Evolutionary conservation across 2,113 vertebrate genomes (phyloP).

Genomic region (Ammodytes marinus): DNA sequence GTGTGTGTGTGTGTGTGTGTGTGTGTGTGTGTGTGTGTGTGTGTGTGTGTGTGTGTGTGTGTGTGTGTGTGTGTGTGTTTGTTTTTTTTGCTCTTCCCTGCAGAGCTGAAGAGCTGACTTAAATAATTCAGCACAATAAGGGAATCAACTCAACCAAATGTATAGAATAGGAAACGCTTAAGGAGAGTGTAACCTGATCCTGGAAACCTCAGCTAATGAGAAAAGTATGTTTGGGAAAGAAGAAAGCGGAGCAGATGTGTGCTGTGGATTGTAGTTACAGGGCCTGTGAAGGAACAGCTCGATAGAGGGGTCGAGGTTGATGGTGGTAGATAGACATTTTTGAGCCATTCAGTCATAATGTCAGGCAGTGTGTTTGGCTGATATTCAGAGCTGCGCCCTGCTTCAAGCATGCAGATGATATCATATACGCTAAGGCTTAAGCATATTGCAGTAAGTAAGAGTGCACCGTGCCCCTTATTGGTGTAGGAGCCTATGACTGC

Average conservation of each 20-base stretch:
- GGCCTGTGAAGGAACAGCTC: not conserved
- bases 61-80: not conserved
- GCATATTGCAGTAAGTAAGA: not conserved
- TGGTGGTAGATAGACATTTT: constrained; percentile 26
- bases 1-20: no score
- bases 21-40: no score
- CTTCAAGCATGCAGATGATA: constrained; percentile 12
- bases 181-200: constrained; percentile 34
- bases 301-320: not conserved
- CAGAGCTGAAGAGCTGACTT: not conserved
- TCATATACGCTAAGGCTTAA: not conserved
- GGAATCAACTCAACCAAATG: not conserved
- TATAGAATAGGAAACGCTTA: not conserved
- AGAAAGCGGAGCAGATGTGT: constrained; percentile 15
- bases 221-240: constrained; percentile 35
- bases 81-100: not conserved
- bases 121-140: not conserved
- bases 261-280: not conserved
- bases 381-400: constrained; percentile 22
- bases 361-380: not conserved
- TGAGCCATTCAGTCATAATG: constrained; percentile 33
- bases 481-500: no score
- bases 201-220: constrained; percentile 20
- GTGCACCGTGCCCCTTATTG: not conserved
- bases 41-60: no score